Conservation (phyloP, 1,140 invertebrate genomes). For the Pseudobourletiella spinata region DNA sequence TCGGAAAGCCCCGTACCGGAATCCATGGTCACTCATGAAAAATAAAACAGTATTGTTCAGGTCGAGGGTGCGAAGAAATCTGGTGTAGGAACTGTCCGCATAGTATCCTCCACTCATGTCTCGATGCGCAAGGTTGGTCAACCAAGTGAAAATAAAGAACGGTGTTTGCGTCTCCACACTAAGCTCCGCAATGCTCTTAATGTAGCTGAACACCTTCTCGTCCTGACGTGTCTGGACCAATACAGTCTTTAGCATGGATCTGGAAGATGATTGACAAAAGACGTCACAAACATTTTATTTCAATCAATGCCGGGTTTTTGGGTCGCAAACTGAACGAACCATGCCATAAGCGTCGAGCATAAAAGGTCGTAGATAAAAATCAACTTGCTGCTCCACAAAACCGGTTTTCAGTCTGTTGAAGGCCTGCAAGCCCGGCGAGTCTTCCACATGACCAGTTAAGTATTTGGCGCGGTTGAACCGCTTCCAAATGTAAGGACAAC, state of each 20-base stretch:
- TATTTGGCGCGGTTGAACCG: conserved; percentile 26
- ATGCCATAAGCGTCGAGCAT: conserved; percentile 25
- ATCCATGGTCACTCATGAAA: conserved; percentile 32
- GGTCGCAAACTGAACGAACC: no score
- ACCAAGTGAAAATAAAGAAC: conserved; percentile 20
- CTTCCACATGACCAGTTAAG: conserved; percentile 27
- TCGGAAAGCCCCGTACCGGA: conserved; percentile 16
- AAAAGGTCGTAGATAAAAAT: conserved; percentile 42
- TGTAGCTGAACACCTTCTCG: conserved; percentile 16
- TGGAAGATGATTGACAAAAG: no score
- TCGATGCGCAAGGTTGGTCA: conserved; percentile 23
- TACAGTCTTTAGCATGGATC: no score
- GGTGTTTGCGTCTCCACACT: not conserved
- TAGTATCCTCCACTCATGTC: no score
- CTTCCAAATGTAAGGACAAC: conserved; percentile 31
- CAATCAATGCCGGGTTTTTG: no score
- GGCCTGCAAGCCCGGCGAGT: conserved; percentile 35
- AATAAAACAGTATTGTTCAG: conserved; percentile 27
- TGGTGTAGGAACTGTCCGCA: no score
- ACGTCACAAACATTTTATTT: no score
- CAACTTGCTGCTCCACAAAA: conserved; percentile 40
- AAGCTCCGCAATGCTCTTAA: conserved; percentile 10
- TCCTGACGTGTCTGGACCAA: no score
- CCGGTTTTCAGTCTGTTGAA: conserved; percentile 42
- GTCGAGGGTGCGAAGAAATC: no score